phyloP scores from a whole-genome alignment of 35 echinoderm and acorn worm genomes.

The Heliocidaris tuberculata region DNA sequence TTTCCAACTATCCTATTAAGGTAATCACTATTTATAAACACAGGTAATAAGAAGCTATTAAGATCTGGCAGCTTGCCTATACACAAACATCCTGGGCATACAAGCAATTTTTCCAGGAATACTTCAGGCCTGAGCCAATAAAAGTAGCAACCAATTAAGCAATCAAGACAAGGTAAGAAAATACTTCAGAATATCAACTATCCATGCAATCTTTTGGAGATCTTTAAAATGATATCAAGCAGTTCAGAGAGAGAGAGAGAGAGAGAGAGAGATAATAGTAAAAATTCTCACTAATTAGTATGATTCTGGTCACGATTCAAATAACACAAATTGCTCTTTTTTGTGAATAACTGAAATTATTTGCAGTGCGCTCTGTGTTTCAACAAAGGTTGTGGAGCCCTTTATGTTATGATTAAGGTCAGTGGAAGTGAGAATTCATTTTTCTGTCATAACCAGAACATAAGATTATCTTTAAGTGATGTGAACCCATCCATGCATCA shows the following conservation, averaged over 20 bases:
- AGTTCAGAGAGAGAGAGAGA: too few relatives aligned
- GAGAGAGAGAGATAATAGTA: too few relatives aligned
- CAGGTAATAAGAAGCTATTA: neutral
- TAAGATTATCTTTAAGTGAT: neutral
- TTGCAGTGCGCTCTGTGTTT: neutral
- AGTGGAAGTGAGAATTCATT: neutral
- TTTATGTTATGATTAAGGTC: neutral
- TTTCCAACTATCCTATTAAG: neutral
- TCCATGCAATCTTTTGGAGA: too few relatives aligned
- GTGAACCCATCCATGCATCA: neutral
- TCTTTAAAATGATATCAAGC: too few relatives aligned
- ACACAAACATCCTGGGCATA: neutral
- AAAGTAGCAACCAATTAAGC: neutral
- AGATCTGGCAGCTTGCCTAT: neutral
- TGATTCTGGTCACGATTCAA: too few relatives aligned
- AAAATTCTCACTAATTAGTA: too few relatives aligned
- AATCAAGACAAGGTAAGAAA: neutral
- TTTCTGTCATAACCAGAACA: neutral
- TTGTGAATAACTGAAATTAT: neutral
- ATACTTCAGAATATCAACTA: neutral
- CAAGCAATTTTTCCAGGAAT: neutral
- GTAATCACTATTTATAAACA: neutral
- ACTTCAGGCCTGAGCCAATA: neutral
- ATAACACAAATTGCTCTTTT: too few relatives aligned
- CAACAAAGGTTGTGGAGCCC: neutral